Base-by-base conservation (phyloP, 2,888 invertebrate genomes). In the Cephonodes hylas region DNA sequence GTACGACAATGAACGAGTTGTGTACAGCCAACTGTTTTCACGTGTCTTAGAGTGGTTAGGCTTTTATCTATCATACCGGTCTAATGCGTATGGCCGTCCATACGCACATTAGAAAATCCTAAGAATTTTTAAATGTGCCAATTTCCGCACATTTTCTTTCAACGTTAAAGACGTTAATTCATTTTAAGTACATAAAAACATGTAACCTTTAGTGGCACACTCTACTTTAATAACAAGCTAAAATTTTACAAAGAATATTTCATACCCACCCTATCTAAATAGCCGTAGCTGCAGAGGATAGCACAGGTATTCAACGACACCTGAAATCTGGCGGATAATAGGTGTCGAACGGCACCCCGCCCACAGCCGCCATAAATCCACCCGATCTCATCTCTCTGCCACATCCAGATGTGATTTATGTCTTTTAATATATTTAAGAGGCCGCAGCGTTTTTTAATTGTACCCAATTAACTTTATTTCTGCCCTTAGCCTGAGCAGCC, bases 401-500 rank as follows among this genome's bases (percentile, higher is more conserved):
- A 69, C 74, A 66, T 83, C 79, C 68, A 82, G 80, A 10, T 42
- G 45, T 61, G 59, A 71, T 76, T 69, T 77, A 73, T 67, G 71
- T 62, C 65, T 53, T 64, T 64, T 67, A 70, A 77, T 77, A 83
- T 75, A 80, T 80, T 82, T 82, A 74, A 76, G 75, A 80, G 73
- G 71, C 75, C 73, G 68, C 81, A 79, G 80, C 79, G 73, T 81
- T 83, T 86, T 86, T 83, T 86, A 84, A 86, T 85, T 86, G 84
- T 81, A 79, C 75, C 81, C 84, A 87, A 86, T 87, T 87, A 85
- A 84, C 79, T 81, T 84, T 77, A 81, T 81, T 83, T 73, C 80
- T 72, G 73, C 80, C 78, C 77, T 78, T 72, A 71, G 76, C 76
- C 75, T 74, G 73, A 75, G 69, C 71, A 81, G 75, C 81, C 81